Base-by-base conservation (phyloP, 2,888 invertebrate genomes). In the Acleris laterana region DNA sequence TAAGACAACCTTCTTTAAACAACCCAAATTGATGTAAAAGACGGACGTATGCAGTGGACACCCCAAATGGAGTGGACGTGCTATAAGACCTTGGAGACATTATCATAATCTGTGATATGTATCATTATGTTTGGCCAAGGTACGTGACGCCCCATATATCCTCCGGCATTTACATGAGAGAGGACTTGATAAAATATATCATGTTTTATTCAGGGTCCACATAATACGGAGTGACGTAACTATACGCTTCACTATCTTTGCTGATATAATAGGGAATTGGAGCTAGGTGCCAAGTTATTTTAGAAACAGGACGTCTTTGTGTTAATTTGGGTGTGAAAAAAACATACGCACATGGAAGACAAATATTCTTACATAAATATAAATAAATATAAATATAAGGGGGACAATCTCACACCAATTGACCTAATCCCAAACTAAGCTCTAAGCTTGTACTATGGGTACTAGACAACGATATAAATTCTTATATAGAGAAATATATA, bases 121-220 rank as follows among this genome's bases (percentile, higher is more conserved):
- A 60, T 56, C 65, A 60, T 65, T 65, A 65, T 65, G 50, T 60
- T 60, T 53, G 65, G 22, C 22, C 9, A 50, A 60, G 60, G 65
- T 65, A 65, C 60, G 64, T 60, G 64, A 59, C 28, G 50, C 49
- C 42, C 49, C 65, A 65, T 65, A 65, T 50, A 65, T 65, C 50
- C 49, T 49, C 60, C 49, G n/a, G 22, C 60, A 66, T 66, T 66
- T 61, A 66, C 66, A 66, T 66, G 51, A 61, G 48, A 66, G 61
- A 61, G 61, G 51, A 57, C 44, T 57, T 56, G 61, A 57, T 66
- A 56, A 46, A 32, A 65, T 61, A 65, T 60, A 57, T 57, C 66
- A 66, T 66, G 66, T 66, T 61, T 66, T 66, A 66, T 66, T 66
- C 66, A 66, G 65, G 44, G 50, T 50, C 22, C 60, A 50, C 50